Percentiles rank a stretch among this genome's conserved stretches.
Conservation (phyloP, 2,888 invertebrate species). For the Lithodes maja region DNA sequence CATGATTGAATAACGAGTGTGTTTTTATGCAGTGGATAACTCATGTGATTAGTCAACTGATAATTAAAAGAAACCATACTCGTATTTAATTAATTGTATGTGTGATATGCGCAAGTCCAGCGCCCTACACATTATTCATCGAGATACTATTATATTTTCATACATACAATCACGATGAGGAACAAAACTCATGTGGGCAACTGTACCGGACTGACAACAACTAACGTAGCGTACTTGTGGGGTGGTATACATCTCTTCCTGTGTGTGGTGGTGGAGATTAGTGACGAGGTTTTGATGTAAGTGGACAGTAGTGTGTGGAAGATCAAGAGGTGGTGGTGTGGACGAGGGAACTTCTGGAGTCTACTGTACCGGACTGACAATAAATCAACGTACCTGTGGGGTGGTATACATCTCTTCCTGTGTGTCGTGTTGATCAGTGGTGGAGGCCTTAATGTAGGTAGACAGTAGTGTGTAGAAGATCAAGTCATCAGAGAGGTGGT, state of each 20-base stretch:
- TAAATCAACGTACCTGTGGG: constrained; percentile 7
- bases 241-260: constrained; percentile 34
- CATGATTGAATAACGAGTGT: no score
- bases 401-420: constrained; percentile 34
- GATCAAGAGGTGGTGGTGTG: constrained; percentile 24
- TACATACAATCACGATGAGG: no score
- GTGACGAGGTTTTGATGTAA: neutral
- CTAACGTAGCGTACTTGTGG: constrained; percentile 27
- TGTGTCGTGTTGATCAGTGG: neutral
- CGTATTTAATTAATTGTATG: no score
- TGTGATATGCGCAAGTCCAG: neutral
- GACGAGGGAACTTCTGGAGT: neutral
- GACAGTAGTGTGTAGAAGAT: constrained; percentile 54
- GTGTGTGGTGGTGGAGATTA: neutral
- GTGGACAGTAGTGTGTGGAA: constrained; percentile 56
- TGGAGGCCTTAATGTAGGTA: constrained; percentile 9
- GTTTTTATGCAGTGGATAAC: no score
- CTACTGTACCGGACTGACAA: no score
- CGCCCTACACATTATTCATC: no score
- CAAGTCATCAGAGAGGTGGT: constrained; percentile 51
- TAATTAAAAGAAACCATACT: no score
- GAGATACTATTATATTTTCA: no score
- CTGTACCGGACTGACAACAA: no score
- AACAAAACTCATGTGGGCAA: neutral
- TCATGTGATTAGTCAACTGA: no score